A percentile compares a stretch with the other conserved stretches of the same genome.
Evolutionary conservation across 2,113 vertebrate species (phyloP).

Genomic region (Grantiella picta): DNA sequence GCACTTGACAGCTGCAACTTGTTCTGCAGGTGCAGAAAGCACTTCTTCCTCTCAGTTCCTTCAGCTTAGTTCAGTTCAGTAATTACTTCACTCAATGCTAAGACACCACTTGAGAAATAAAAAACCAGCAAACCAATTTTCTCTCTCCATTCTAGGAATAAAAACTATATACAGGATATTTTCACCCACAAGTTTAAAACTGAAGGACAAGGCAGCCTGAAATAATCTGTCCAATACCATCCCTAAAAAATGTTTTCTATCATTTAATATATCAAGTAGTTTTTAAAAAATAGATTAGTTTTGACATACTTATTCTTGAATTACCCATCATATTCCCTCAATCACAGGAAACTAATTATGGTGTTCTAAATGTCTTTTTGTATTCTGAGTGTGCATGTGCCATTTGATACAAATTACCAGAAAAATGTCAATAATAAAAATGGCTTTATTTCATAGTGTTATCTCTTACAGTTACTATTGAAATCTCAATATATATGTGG

Average conservation of each 20-base stretch:
- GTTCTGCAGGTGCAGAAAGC: slow-evolving; percentile 59
- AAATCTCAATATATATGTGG: neutral
- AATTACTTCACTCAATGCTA: neutral
- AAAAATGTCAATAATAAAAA: neutral
- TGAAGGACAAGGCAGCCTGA: neutral
- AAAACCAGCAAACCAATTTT: neutral
- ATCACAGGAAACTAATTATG: neutral
- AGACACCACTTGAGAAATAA: neutral
- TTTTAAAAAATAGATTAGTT: neutral
- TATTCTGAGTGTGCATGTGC: neutral
- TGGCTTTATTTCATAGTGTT: neutral
- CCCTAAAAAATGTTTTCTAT: neutral
- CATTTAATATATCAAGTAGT: neutral
- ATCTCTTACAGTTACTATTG: neutral
- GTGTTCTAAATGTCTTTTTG: neutral
- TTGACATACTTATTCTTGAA: neutral
- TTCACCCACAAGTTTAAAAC: neutral
- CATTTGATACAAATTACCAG: neutral
- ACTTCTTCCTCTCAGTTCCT: slow-evolving; percentile 43
- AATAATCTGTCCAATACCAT: neutral
- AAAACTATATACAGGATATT: neutral
- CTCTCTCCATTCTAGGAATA: neutral
- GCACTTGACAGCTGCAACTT: slow-evolving; percentile 50
- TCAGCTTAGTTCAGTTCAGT: neutral
- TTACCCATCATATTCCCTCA: neutral